phyloP scores from a whole-genome alignment of 30 jellyfish, hydroid and myxozoan genomes.

The Morbakka virulenta region DNA sequence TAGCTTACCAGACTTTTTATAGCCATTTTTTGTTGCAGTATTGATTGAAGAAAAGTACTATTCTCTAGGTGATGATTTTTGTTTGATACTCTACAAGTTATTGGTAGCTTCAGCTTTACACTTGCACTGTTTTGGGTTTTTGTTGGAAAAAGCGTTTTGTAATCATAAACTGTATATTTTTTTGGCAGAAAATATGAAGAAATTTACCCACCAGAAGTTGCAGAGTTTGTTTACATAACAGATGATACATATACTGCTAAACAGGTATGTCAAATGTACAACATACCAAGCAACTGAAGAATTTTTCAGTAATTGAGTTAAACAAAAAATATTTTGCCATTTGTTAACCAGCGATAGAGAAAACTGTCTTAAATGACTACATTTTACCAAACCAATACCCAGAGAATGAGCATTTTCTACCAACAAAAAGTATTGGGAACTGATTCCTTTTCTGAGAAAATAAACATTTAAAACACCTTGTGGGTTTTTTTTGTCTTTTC shows the following conservation, averaged over 20 bases:
- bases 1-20: too few species aligned
- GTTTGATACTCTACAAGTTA: too few species aligned
- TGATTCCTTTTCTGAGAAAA: too few species aligned
- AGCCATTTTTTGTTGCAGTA: too few species aligned
- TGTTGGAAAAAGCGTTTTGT: neutral
- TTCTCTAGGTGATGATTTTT: too few species aligned
- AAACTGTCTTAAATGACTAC: too few species aligned
- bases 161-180: neutral
- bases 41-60: too few species aligned
- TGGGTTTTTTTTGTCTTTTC: neutral
- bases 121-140: neutral
- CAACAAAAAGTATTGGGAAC: too few species aligned
- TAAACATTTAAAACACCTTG: neutral
- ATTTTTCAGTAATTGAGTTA: neutral
- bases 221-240: constrained; percentile 97
- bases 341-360: neutral
- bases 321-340: neutral
- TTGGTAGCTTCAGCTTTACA: too few species aligned
- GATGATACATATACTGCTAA: constrained; percentile 97
- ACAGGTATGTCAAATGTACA: constrained; percentile 74
- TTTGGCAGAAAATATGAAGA: constrained; percentile 93
- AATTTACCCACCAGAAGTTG: constrained; percentile 97
- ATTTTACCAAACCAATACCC: too few species aligned
- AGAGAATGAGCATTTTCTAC: too few species aligned
- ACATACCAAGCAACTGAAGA: too few species aligned